A percentile compares a stretch with the other conserved stretches of the same genome.
These are phyloP conservation scores for Camptogramma bilineatum DNA, from an alignment of 2,888 invertebrate genomes.

Conservation along the genomic window DNA sequence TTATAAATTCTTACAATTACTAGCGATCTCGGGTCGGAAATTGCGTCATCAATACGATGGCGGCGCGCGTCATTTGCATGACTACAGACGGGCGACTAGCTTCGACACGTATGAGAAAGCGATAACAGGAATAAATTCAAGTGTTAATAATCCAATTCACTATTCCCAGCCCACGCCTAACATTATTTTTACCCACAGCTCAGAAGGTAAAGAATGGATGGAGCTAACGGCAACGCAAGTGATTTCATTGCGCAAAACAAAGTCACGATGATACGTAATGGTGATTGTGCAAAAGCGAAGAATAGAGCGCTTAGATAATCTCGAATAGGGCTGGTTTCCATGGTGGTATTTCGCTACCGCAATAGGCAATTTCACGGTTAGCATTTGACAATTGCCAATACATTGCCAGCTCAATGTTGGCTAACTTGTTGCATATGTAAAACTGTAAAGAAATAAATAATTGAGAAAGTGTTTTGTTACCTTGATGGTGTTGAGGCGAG, in stretches of 20 bases:
- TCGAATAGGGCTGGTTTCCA: constrained; percentile 23
- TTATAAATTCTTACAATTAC: constrained; percentile 13
- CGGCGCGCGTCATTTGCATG: constrained; percentile 58
- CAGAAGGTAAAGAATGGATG: constrained; percentile 4
- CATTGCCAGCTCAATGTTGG: constrained; percentile 8
- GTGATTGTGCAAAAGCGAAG: constrained; percentile 26
- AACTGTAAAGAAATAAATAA: constrained; percentile 1
- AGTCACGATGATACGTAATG: constrained; percentile 26
- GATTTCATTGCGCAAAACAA: constrained; percentile 23
- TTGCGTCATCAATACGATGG: constrained; percentile 62
- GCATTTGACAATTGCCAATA: constrained; percentile 23
- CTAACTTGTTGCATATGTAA: constrained; percentile 1
- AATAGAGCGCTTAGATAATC: constrained; percentile 25
- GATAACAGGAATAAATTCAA: constrained; percentile 39
- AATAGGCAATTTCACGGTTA: constrained; percentile 24
- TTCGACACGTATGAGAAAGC: constrained; percentile 49
- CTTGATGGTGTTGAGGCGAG: constrained; percentile 77
- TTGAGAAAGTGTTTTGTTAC: constrained; percentile 16
- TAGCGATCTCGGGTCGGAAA: constrained; percentile 44
- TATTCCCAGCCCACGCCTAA: background rate
- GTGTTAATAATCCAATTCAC: constrained; percentile 35
- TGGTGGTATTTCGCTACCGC: constrained; percentile 14
- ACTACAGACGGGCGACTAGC: constrained; percentile 39
- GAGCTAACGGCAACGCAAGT: constrained; percentile 11
- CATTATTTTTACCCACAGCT: constrained; percentile 3